Base-by-base conservation (phyloP, 2,113 vertebrate species). In the Leucosticte australis region DNA sequence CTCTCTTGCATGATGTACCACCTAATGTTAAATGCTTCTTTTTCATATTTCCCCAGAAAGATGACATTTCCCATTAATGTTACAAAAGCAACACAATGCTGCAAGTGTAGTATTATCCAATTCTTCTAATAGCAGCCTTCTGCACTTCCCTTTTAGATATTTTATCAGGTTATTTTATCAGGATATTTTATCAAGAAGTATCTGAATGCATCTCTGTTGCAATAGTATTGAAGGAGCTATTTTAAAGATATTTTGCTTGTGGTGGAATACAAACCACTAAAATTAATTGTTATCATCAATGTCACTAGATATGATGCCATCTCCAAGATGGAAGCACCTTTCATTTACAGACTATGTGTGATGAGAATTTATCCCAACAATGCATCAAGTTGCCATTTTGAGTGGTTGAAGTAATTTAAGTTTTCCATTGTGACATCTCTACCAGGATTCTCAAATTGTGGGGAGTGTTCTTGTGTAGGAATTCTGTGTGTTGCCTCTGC, bases 341-440 rank as follows among this genome's bases (percentile, higher is more conserved):
- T 87, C 5, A 44, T 83, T 77, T 89, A 42, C 27, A 62, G 41
- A 53, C 24, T 22, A 18, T 0, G 0, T 0, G 0, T 35, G 73
- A 52, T 4, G 6, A 52, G 35, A 56, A 22, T 46, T 73, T 60
- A 74, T 64, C 15, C 28, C 50, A 69, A 37, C 12, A 11, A 27
- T 18, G 22, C 11, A 39, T 33, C 27, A 12, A 10, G 14, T 30
- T 77, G 27, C 55, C 4, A 9, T n/a, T 62, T 33, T 6, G 18
- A 73, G 33, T 35, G 35, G 13, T 26, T 67, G 41, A 73, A 91
- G 13, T 47, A 39, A 63, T 27, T 13, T 18, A 26, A 15, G 15
- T 76, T 69, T 79, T 68, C 42, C 35, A 7, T 6, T 46, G 18
- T 55, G 49, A 42, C 11, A 73, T 50, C 9, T 7, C 23, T 31